Evolutionary conservation across 2,888 invertebrate genomes (phyloP), one percentile per base, ranked within the genome.

Genomic region (Drosophila helvetica): DNA sequence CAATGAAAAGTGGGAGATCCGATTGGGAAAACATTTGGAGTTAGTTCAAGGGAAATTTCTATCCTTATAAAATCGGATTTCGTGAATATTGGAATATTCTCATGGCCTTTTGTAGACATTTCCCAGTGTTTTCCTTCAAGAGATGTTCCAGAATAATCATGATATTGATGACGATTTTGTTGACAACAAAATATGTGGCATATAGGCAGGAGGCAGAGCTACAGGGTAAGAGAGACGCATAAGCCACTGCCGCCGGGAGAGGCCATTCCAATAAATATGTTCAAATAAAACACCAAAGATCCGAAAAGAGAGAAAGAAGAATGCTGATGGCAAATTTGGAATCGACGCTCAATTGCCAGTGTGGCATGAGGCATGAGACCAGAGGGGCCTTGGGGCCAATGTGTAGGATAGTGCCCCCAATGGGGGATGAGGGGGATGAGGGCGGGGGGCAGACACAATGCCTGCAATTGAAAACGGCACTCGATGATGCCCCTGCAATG

Each of bases 401-500:
- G 38, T 38, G 33, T 8, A 38, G 12, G 22, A 19, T 25, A 27
- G 55, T 17, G 18, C 17, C 17, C 6, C 6, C 3, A 18, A n/a
- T 27, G 27, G 27, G 2, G 27, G 27, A 7, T 8, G 22, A 22
- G 22, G 22, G 22, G 10, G n/a, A n/a, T n/a, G n/a, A n/a, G 33
- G 27, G 66, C 25, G 60, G 66, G 45, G 52, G 42, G 66, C 33
- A 63, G 53, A 62, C 55, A 83, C 81, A 81, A 82, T 82, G 82
- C 55, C 45, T 53, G 73, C 85, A 83, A 83, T 83, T 83, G 82
- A 82, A 85, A 72, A 74, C 71, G 78, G 57, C 85, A 79, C 74
- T 85, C 78, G 78, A 86, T 42, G 38, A 38, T 38, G 38, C 38
- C 38, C n/a, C 38, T n/a, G n/a, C n/a, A 7, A 7, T 38, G 38